A percentile compares a stretch with the other conserved stretches of the same genome.
phyloP scores from a whole-genome alignment of 2,888 invertebrate genomes.

The Tipula confusa region DNA sequence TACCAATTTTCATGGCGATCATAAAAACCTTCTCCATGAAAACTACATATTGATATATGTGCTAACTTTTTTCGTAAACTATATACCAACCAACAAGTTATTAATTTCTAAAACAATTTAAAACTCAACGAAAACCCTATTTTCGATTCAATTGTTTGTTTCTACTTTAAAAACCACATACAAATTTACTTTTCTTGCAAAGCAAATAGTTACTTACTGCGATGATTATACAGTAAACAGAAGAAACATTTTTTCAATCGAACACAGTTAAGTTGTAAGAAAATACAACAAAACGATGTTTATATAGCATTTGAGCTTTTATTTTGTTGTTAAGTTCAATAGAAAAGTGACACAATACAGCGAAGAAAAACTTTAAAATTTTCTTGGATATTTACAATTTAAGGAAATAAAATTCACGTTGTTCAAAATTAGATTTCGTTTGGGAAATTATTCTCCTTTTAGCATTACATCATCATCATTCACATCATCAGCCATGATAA shows the following conservation, averaged over 20 bases:
- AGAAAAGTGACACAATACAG: not conserved
- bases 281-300: not conserved
- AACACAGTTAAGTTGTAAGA: not conserved
- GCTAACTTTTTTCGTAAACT: no score
- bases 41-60: no score
- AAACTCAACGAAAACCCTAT: not conserved
- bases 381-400: not conserved
- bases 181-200: not conserved
- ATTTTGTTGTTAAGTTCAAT: not conserved
- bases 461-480: not conserved
- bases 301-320: not conserved
- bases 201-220: slow-evolving; percentile 4
- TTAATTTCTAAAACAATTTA: not conserved
- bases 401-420: not conserved
- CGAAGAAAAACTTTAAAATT: not conserved
- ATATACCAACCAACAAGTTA: not conserved
- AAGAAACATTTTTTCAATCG: not conserved
- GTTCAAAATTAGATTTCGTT: not conserved
- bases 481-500: no score
- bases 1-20: no score
- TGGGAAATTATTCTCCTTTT: not conserved
- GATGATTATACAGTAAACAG: not conserved
- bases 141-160: not conserved
- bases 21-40: no score
- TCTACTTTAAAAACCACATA: not conserved